Evolutionary conservation across 2,797 vertebrate genomes (phyloP).

Genomic region (Serranus cabrilla): DNA sequence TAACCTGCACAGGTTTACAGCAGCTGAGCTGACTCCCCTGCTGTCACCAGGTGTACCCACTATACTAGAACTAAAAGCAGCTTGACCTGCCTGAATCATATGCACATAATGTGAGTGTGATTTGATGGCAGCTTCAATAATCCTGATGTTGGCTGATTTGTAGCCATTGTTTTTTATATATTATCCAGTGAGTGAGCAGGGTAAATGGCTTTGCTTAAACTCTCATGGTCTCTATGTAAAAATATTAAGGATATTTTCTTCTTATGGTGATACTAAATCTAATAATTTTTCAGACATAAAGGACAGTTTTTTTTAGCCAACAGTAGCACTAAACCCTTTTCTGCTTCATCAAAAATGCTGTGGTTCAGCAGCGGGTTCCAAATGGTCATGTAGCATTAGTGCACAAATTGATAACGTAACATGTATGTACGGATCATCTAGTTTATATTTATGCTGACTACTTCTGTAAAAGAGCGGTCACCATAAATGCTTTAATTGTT

Average conservation of each 20-base stretch:
- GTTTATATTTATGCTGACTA: too few species aligned
- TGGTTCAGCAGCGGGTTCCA: neutral
- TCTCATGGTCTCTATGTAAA: neutral
- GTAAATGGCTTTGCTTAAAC: neutral
- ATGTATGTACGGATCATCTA: neutral
- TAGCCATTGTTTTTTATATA: slow-evolving; percentile 11
- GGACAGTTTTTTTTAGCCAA: neutral
- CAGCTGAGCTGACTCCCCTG: neutral
- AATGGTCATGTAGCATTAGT: neutral
- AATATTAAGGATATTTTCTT: neutral
- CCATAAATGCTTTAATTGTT: neutral
- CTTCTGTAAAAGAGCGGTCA: neutral
- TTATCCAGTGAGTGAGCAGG: neutral
- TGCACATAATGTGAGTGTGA: neutral
- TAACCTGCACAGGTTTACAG: neutral
- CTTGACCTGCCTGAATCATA: neutral
- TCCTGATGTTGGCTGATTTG: slow-evolving; percentile 5
- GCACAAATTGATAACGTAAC: neutral
- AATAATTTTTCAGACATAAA: neutral
- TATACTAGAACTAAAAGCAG: neutral
- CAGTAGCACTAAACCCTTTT: neutral
- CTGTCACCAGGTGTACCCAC: neutral
- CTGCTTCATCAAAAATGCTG: neutral
- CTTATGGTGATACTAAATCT: neutral
- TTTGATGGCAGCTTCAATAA: too few species aligned